phyloP scores from a whole-genome alignment of 2,113 vertebrate genomes.

The Apteryx mantelli region DNA sequence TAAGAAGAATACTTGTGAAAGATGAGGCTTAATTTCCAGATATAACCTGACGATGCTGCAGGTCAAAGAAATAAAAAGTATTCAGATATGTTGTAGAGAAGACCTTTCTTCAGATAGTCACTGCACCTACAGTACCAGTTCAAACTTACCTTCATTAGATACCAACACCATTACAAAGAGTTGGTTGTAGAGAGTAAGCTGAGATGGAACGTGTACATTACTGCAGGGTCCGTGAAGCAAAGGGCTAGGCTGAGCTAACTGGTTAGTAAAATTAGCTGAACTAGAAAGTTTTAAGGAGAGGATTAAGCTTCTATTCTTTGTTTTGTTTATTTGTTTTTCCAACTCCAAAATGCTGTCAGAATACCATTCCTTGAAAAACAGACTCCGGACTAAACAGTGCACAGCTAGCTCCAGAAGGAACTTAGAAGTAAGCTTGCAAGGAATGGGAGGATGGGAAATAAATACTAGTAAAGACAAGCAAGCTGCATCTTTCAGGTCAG shows the following conservation, averaged over 20 bases:
- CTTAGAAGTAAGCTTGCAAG: background rate
- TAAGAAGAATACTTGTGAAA: background rate
- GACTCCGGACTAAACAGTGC: background rate
- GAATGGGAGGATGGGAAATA: background rate
- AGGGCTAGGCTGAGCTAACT: background rate
- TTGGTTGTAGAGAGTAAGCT: background rate
- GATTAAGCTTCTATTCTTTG: background rate
- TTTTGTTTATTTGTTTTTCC: background rate
- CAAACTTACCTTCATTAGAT: background rate
- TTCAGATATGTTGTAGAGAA: background rate
- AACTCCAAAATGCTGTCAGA: background rate
- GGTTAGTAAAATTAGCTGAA: background rate
- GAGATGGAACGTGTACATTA: accelerated
- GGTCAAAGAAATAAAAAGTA: background rate
- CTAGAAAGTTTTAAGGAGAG: background rate
- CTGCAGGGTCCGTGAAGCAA: background rate
- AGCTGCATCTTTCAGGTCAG: background rate
- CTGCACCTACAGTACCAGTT: background rate
- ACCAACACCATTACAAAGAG: background rate
- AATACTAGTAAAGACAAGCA: background rate
- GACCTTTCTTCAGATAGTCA: background rate
- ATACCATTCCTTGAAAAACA: background rate
- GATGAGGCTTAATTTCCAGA: background rate
- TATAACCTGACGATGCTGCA: no score
- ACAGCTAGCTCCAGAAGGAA: background rate